These are phyloP conservation scores for Eulimnadia texana DNA, from an alignment of 1,140 invertebrate genomes.

Conservation along the genomic window DNA sequence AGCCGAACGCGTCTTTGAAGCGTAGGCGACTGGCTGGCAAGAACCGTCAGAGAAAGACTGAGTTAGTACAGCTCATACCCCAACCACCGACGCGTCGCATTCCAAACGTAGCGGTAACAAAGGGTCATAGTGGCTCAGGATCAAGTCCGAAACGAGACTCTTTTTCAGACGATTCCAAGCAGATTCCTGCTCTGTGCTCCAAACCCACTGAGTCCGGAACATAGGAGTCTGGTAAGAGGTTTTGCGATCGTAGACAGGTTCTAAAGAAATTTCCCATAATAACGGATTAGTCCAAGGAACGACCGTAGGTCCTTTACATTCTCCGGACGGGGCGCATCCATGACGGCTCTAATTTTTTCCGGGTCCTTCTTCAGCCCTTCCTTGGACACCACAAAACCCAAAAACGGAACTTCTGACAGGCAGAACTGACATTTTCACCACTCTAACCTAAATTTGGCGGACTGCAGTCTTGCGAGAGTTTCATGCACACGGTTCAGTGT, in stretches of 20 bases:
- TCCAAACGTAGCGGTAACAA: slow-evolving; percentile 34
- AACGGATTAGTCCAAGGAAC: slow-evolving; percentile 28
- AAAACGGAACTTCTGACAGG: slow-evolving; percentile 22
- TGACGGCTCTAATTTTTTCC: slow-evolving; percentile 28
- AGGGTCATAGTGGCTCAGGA: slow-evolving; percentile 29
- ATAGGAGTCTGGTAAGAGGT: slow-evolving; percentile 27
- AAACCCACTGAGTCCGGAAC: slow-evolving; percentile 7
- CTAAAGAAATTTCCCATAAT: slow-evolving; percentile 31
- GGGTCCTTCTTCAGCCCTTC: slow-evolving; percentile 25
- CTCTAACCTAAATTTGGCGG: slow-evolving; percentile 21
- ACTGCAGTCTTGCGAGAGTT: slow-evolving; percentile 22
- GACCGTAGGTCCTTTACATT: slow-evolving; percentile 26
- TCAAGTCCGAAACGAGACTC: neutral
- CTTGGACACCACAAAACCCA: slow-evolving; percentile 26
- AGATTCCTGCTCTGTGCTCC: slow-evolving; percentile 9
- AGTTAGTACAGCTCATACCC: slow-evolving; percentile 26
- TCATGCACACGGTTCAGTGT: slow-evolving; percentile 21
- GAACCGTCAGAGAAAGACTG: slow-evolving; percentile 23
- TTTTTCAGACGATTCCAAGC: slow-evolving; percentile 18
- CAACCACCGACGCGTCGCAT: slow-evolving; percentile 28
- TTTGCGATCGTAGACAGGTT: slow-evolving; percentile 26
- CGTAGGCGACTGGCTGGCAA: slow-evolving; percentile 26
- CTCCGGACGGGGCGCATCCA: slow-evolving; percentile 23
- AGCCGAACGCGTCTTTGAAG: slow-evolving; percentile 20
- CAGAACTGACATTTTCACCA: slow-evolving; percentile 21